Conservation (phyloP, 2,797 vertebrate genomes). For the Neomorphus geoffroyi region DNA sequence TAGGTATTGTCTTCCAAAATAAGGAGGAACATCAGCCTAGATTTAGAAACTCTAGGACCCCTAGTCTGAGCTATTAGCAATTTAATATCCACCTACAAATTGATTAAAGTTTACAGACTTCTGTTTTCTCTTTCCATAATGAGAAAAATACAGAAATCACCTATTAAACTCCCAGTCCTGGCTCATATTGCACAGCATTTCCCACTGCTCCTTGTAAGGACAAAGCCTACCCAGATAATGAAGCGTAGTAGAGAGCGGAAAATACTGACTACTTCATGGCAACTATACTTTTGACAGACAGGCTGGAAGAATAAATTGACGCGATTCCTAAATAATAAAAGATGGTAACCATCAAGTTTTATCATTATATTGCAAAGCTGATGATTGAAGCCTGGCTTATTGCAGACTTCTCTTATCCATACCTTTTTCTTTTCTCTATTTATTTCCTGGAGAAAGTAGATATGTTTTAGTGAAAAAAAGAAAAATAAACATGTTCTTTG, state of each 20-base stretch:
- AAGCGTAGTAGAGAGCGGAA: rapidly evolving
- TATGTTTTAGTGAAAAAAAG: constrained; percentile 4
- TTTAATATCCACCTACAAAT: background rate
- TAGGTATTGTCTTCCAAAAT: background rate
- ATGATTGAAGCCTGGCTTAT: background rate
- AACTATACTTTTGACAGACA: background rate
- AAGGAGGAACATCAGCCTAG: background rate
- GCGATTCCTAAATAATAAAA: constrained; percentile 9
- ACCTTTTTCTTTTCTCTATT: constrained; percentile 16
- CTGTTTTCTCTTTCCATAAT: background rate
- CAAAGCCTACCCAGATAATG: background rate
- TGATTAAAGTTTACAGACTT: background rate
- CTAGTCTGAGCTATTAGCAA: background rate
- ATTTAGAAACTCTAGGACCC: background rate
- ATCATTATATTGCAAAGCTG: background rate
- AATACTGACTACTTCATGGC: background rate
- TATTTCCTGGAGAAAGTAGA: background rate
- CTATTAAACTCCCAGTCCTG: background rate
- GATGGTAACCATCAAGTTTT: background rate
- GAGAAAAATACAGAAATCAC: background rate
- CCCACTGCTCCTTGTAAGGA: background rate
- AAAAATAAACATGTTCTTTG: constrained; percentile 9
- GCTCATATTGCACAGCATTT: background rate
- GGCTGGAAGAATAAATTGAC: background rate
- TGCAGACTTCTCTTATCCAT: background rate